phyloP scores from a whole-genome alignment of 2,888 invertebrate species.

The Drosophila cyrtoloma region DNA sequence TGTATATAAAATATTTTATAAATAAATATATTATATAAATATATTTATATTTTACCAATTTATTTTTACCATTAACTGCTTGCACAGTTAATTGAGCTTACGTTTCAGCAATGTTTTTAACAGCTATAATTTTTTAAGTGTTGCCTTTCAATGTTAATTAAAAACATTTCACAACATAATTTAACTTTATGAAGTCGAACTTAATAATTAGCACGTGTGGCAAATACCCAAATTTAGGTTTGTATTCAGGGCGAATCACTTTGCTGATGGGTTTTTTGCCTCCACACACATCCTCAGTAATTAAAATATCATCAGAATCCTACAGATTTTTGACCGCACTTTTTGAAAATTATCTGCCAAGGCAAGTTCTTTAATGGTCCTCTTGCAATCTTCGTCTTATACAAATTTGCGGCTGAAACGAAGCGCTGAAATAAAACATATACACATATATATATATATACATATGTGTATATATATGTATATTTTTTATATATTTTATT shows the following conservation, averaged over 20 bases:
- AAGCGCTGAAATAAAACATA: slow-evolving; percentile 17
- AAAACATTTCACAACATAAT: background rate
- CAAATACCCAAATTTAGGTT: background rate
- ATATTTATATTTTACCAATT: background rate
- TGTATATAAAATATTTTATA: background rate
- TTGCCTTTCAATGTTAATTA: background rate
- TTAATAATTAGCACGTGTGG: background rate
- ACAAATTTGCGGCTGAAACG: slow-evolving; percentile 9
- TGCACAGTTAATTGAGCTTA: background rate
- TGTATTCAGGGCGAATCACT: background rate
- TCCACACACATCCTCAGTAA: slow-evolving; percentile 21
- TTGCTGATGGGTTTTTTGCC: background rate
- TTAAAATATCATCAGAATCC: slow-evolving; percentile 38
- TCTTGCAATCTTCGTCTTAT: slow-evolving; percentile 21
- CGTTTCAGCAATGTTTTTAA: background rate
- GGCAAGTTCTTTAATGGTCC: slow-evolving; percentile 44
- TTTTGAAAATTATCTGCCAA: slow-evolving; percentile 20
- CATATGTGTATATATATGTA: background rate
- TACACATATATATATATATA: background rate
- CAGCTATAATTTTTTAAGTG: background rate
- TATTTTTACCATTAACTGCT: background rate
- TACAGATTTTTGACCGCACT: slow-evolving; percentile 33
- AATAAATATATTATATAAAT: background rate
- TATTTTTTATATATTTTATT: background rate
- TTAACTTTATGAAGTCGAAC: background rate